Evolutionary conservation across 2,113 vertebrate species (phyloP).

Genomic region (Plecotus auritus): DNA sequence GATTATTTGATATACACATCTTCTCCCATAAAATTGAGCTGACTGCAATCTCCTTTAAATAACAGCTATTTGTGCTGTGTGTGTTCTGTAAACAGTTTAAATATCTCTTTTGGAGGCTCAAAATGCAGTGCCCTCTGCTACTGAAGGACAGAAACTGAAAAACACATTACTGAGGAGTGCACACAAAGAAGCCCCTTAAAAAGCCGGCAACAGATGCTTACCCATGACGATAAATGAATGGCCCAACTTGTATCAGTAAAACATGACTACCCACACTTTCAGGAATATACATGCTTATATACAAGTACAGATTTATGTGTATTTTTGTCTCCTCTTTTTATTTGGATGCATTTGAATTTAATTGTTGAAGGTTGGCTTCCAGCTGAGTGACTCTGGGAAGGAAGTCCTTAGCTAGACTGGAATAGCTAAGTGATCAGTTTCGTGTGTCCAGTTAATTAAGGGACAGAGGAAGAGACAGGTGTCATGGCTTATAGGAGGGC

Average conservation of each 20-base stretch:
- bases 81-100: slow-evolving; percentile 68
- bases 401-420: slow-evolving; percentile 52
- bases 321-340: slow-evolving; percentile 70
- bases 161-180: slow-evolving; percentile 68
- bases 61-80: slow-evolving; percentile 65
- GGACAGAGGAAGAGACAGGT: slow-evolving; percentile 52
- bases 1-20: slow-evolving; percentile 39
- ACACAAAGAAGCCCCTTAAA: slow-evolving; percentile 65
- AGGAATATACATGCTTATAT: slow-evolving; percentile 54
- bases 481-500: slow-evolving; percentile 10
- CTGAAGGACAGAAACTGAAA: slow-evolving; percentile 25
- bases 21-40: slow-evolving; percentile 64
- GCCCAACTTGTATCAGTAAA: slow-evolving; percentile 70
- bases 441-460: slow-evolving; percentile 72
- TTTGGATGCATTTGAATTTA: slow-evolving; percentile 70
- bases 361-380: slow-evolving; percentile 60
- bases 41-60: slow-evolving; percentile 65
- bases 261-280: slow-evolving; percentile 61
- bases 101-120: slow-evolving; percentile 66
- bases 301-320: slow-evolving; percentile 53
- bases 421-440: slow-evolving; percentile 65
- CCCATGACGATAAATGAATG: slow-evolving; percentile 61
- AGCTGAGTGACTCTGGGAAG: slow-evolving; percentile 65
- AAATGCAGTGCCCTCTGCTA: slow-evolving; percentile 55
- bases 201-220: slow-evolving; percentile 64